phyloP scores from a whole-genome alignment of 2,888 invertebrate species.

The Mermis nigrescens region DNA sequence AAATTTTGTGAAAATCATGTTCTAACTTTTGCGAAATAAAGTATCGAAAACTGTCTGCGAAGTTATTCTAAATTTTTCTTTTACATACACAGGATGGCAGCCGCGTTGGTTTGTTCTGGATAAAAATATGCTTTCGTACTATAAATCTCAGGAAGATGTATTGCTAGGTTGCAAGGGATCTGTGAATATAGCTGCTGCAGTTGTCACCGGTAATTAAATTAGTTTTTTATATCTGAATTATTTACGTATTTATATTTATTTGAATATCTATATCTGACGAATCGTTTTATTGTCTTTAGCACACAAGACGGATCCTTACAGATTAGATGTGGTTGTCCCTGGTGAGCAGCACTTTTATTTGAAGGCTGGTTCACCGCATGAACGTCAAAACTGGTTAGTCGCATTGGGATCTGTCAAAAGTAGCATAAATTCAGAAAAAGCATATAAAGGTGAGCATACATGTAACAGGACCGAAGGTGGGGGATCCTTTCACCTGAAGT shows the following conservation, averaged over 20 bases:
- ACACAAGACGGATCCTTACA: constrained; percentile 48
- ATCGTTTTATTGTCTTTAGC: constrained; percentile 34
- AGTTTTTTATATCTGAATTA: not conserved
- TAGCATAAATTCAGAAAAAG: constrained; percentile 37
- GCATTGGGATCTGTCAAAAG: constrained; percentile 60
- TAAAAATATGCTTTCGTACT: constrained; percentile 58
- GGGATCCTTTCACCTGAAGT: no score
- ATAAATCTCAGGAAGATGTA: constrained; percentile 60
- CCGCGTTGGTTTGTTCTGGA: constrained; percentile 63
- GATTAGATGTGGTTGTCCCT: constrained; percentile 58
- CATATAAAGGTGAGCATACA: constrained; percentile 25
- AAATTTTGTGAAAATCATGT: no score
- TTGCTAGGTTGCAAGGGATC: constrained; percentile 63
- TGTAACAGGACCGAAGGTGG: no score
- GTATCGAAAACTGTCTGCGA: no score
- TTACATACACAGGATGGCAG: constrained; percentile 51
- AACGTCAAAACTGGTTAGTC: constrained; percentile 59
- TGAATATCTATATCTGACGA: no score
- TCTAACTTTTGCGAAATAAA: no score
- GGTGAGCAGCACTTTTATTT: constrained; percentile 62
- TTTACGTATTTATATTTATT: no score
- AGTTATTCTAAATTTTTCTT: constrained; percentile 5
- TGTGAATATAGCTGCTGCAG: constrained; percentile 58
- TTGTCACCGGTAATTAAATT: constrained; percentile 48
- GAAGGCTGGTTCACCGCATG: constrained; percentile 53